Conservation (phyloP, 2,888 invertebrate genomes). For the Crocallis elinguaria region DNA sequence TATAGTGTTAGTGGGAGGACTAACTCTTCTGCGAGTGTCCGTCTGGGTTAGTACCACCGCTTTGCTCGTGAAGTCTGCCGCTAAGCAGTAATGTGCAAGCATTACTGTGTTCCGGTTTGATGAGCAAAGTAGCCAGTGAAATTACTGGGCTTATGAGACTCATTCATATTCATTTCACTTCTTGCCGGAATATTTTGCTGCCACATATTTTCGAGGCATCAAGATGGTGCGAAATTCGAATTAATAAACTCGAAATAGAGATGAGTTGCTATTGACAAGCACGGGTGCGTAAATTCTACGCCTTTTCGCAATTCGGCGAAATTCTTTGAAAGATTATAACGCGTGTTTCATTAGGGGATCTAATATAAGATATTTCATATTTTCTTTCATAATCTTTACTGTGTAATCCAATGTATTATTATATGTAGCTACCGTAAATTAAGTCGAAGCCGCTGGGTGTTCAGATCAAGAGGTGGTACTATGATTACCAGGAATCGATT, state of each 20-base stretch:
- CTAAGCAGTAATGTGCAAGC: too few relatives aligned
- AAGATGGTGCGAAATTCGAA: constrained; percentile 4
- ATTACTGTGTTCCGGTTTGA: too few relatives aligned
- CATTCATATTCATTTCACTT: neutral
- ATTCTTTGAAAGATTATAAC: constrained; percentile 21
- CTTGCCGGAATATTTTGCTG: neutral
- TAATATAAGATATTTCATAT: constrained; percentile 15
- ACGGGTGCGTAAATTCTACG: constrained; percentile 9
- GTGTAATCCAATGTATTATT: too few relatives aligned
- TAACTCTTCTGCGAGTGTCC: too few relatives aligned
- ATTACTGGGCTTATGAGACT: too few relatives aligned
- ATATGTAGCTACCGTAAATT: too few relatives aligned
- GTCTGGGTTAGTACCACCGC: too few relatives aligned
- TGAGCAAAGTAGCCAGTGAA: neutral
- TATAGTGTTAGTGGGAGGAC: too few relatives aligned
- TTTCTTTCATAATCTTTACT: neutral
- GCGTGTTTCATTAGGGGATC: constrained; percentile 18
- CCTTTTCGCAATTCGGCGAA: constrained; percentile 12
- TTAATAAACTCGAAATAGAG: constrained; percentile 14
- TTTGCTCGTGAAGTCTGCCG: too few relatives aligned
- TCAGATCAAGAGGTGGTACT: too few relatives aligned
- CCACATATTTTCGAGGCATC: neutral
- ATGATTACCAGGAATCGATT: too few relatives aligned
- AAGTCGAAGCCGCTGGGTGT: too few relatives aligned
- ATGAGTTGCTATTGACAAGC: constrained; percentile 15